Conservation (phyloP, 2,888 invertebrate genomes). For the Ormyrus labotus region DNA sequence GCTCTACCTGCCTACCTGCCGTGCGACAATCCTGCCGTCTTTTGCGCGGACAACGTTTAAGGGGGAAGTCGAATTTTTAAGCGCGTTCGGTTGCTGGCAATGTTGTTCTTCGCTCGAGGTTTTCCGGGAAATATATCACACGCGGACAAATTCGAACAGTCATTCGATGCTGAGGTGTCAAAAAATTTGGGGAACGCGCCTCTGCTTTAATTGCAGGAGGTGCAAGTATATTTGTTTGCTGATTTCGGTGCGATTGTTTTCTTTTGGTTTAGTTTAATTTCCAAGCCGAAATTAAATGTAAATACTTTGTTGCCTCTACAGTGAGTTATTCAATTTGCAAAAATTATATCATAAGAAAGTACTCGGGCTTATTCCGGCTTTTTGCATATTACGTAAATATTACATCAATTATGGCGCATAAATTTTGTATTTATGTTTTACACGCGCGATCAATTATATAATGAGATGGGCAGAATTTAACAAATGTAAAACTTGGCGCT, state of each 20-base stretch:
- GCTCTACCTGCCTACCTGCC: no score
- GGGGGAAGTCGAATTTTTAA: no score
- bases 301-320: not conserved
- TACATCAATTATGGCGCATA: slow-evolving; percentile 31
- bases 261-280: not conserved
- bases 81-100: no score
- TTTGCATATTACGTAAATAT: slow-evolving; percentile 42
- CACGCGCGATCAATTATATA: not conserved
- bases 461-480: not conserved
- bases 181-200: no score
- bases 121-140: no score
- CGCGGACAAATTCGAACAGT: no score
- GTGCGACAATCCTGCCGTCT: no score
- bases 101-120: no score
- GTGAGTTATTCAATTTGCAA: not conserved
- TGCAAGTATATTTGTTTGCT: not conserved
- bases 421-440: slow-evolving; percentile 9
- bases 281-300: not conserved
- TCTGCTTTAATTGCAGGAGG: no score
- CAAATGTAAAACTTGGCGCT: no score
- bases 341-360: slow-evolving; percentile 29
- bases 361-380: not conserved
- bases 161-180: no score
- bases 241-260: not conserved
- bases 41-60: no score